Evolutionary conservation across 2,113 vertebrate species (phyloP), one percentile per base, ranked within the genome.

Genomic region (Carassius auratus): DNA sequence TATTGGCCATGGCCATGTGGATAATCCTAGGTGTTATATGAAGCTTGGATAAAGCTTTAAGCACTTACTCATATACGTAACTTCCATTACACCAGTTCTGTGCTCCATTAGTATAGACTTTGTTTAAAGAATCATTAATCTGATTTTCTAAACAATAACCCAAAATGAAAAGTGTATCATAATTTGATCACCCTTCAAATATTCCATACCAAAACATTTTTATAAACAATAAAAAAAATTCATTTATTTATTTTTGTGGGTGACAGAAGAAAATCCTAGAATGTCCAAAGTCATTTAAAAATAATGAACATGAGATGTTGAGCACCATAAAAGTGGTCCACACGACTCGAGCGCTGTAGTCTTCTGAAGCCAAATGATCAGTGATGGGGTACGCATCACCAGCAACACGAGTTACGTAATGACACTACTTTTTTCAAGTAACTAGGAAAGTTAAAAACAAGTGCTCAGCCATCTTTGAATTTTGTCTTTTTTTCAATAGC

Each of bases 191-290:
- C 38, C 8, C 36, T 45, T 36, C 4, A 19, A 1, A 19, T 48
- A n/a, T 48, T 74, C 71, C 21, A 74, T 48, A 23, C 71, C 2
- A 75, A 45, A 5, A 6, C 4, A 10, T 45, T 23, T 45, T 42
- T 36, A 30, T 30, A 30, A 1, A 30, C 30, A 30, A 30, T 30
- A 30, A 30, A 1, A 36, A n/a, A n/a, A n/a, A n/a, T n/a, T n/a
- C n/a, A n/a, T 36, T 36, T 36, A 2, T 36, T 36, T 36, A 6
- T 45, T 36, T 19, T 0, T 9, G 14, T 17, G 64, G 26, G 21
- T 59, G 55, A 59, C 55, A 59, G 21, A 55, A 55, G 52, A 17
- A 19, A 55, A 55, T 55, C 5, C 15, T 90, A 87, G 61, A 71
- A 84, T 90, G 85, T 89, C 88, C 13, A 38, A 89, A n/a, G n/a